phyloP scores from a whole-genome alignment of 1,140 invertebrate species.

The Drosophila guanche region DNA sequence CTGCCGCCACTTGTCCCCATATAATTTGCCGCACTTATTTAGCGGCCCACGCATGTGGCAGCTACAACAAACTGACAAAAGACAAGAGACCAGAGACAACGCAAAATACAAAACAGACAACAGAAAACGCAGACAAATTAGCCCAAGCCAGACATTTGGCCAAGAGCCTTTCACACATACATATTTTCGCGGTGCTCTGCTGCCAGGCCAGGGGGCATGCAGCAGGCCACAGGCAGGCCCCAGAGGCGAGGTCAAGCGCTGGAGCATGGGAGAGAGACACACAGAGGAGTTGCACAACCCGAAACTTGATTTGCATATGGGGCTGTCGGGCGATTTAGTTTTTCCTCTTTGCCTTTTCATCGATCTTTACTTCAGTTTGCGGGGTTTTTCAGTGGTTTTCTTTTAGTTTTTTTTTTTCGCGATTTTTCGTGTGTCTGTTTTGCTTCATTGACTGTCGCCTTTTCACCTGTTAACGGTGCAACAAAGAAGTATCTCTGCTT shows the following conservation, averaged over 20 bases:
- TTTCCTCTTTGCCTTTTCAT: conserved; percentile 26
- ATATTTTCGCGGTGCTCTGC: conserved; percentile 7
- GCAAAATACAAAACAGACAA: conserved; percentile 24
- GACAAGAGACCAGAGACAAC: conserved; percentile 8
- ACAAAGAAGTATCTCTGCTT: conserved; percentile 18
- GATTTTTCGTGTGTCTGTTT: conserved; percentile 15
- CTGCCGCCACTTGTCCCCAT: conserved; percentile 69
- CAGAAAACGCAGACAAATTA: conserved; percentile 62
- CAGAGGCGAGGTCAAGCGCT: conserved; percentile 61
- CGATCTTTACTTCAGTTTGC: conserved; percentile 21
- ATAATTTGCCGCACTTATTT: conserved; percentile 81
- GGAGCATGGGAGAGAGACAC: conserved; percentile 67
- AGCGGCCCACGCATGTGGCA: conserved; percentile 62
- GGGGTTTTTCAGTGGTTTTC: no score
- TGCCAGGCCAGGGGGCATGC: conserved; percentile 28
- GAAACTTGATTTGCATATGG: conserved; percentile 71
- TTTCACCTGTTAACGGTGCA: conserved; percentile 38
- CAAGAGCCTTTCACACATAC: conserved; percentile 51
- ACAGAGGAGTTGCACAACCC: conserved; percentile 59
- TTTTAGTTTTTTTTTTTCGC: conserved; percentile 25
- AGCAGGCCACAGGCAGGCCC: conserved; percentile 40
- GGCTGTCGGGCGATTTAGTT: conserved; percentile 72
- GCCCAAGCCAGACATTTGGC: conserved; percentile 38
- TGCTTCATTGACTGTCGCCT: conserved; percentile 34
- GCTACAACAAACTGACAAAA: conserved; percentile 10